Evolutionary conservation across 1,140 invertebrate genomes (phyloP).

Genomic region (Latrodectus geometricus): DNA sequence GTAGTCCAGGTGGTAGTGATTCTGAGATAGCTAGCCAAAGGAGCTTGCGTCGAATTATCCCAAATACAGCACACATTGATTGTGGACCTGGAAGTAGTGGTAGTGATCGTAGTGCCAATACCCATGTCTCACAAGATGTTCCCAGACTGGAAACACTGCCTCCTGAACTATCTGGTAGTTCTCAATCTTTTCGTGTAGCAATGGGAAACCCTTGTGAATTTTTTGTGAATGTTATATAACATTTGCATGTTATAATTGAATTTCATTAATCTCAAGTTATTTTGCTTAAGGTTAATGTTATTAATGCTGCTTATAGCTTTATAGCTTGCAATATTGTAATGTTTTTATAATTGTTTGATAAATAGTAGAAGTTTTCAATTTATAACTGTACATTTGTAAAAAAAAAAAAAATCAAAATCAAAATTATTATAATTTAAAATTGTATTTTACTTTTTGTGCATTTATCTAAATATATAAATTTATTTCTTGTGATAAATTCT

Average conservation of each 20-base stretch:
- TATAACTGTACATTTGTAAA: not conserved
- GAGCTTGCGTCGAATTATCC: slow-evolving; percentile 72
- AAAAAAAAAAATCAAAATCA: not conserved
- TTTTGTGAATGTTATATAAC: slow-evolving; percentile 85
- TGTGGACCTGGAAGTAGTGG: slow-evolving; percentile 65
- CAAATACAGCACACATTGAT: slow-evolving; percentile 15
- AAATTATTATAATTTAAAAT: not conserved
- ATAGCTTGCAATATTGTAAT: not conserved
- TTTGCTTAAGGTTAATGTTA: not conserved
- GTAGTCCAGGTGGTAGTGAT: slow-evolving; percentile 73
- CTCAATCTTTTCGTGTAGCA: slow-evolving; percentile 84
- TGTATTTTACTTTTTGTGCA: no score
- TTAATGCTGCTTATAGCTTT: not conserved
- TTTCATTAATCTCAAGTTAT: slow-evolving; percentile 71
- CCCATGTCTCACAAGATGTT: slow-evolving; percentile 69
- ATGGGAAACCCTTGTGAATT: slow-evolving; percentile 89
- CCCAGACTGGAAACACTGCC: slow-evolving; percentile 62
- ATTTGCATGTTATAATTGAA: not conserved
- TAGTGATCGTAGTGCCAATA: slow-evolving; percentile 67
- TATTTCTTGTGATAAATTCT: no score
- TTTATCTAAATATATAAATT: no score
- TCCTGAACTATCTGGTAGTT: slow-evolving; percentile 79
- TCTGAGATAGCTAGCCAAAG: slow-evolving; percentile 73
- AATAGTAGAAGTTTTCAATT: not conserved
- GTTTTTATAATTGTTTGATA: not conserved